Conservation (phyloP, 2,888 invertebrate genomes). For the Drosophila phalerata region DNA sequence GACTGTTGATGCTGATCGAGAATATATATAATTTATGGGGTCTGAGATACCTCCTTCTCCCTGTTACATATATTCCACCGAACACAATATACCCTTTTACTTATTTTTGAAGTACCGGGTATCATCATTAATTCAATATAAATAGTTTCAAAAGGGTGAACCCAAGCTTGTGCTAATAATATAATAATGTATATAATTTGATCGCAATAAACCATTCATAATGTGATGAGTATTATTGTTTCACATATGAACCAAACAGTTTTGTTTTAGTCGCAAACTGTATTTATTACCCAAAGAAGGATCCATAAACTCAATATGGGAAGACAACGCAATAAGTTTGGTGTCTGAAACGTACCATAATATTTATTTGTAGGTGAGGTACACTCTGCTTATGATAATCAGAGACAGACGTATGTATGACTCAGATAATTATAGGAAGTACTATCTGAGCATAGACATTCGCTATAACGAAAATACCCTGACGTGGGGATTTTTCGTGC, state of each 20-base stretch:
- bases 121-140: too few species aligned
- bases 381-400: neutral
- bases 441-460: slow-evolving; percentile 11
- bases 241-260: neutral
- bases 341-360: neutral
- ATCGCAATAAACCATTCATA: too few species aligned
- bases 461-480: slow-evolving; percentile 13
- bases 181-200: too few species aligned
- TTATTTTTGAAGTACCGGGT: too few species aligned
- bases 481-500: slow-evolving; percentile 33
- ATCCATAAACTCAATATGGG: neutral
- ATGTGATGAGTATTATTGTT: too few species aligned
- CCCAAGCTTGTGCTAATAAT: too few species aligned
- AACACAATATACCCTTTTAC: too few species aligned
- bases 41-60: too few species aligned
- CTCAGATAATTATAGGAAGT: slow-evolving; percentile 26
- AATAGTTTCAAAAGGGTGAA: neutral
- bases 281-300: neutral
- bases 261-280: neutral
- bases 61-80: too few species aligned
- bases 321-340: neutral
- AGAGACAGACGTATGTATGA: slow-evolving; percentile 18
- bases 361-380: neutral
- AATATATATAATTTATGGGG: too few species aligned
- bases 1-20: too few species aligned